phyloP scores from a whole-genome alignment of 2,797 vertebrate species.

The Lagodon rhomboides region DNA sequence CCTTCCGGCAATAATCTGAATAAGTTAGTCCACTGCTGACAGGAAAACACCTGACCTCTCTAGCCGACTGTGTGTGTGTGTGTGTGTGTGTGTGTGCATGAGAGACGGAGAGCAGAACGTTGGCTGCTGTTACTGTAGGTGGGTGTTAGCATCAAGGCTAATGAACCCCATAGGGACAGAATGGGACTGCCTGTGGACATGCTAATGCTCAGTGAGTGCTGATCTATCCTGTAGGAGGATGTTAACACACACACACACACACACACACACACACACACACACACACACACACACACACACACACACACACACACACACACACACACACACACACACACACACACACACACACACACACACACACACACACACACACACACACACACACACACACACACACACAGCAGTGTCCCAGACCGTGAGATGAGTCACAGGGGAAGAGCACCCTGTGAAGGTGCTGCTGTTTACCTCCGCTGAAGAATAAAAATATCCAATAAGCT shows the following conservation, averaged over 20 bases:
- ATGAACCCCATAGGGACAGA: conserved; percentile 74
- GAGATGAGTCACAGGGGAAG: conserved; percentile 35
- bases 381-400: conserved; percentile 6
- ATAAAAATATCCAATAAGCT: conserved; percentile 44
- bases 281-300: conserved; percentile 2
- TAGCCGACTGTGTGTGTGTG: conserved; percentile 11
- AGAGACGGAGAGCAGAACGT: not conserved
- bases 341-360: conserved; percentile 2
- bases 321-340: conserved; percentile 10
- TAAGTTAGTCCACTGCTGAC: conserved; percentile 4
- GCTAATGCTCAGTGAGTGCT: conserved; percentile 54
- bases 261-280: conserved; percentile 1
- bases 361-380: conserved; percentile 12
- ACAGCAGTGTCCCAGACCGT: conserved; percentile 17
- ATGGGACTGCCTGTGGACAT: conserved; percentile 66
- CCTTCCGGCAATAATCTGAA: conserved; percentile 29
- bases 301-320: conserved; percentile 5
- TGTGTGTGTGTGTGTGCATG: conserved; percentile 16
- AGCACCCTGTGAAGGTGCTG: conserved; percentile 21
- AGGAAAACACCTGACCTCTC: conserved; percentile 47
- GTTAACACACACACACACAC: conserved; percentile 8
- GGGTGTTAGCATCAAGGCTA: conserved; percentile 72
- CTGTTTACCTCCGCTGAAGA: conserved; percentile 29
- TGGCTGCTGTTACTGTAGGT: conserved; percentile 52
- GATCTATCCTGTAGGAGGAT: conserved; percentile 57